Base-by-base conservation (phyloP, 2,797 vertebrate genomes). In the Zalophus californianus region DNA sequence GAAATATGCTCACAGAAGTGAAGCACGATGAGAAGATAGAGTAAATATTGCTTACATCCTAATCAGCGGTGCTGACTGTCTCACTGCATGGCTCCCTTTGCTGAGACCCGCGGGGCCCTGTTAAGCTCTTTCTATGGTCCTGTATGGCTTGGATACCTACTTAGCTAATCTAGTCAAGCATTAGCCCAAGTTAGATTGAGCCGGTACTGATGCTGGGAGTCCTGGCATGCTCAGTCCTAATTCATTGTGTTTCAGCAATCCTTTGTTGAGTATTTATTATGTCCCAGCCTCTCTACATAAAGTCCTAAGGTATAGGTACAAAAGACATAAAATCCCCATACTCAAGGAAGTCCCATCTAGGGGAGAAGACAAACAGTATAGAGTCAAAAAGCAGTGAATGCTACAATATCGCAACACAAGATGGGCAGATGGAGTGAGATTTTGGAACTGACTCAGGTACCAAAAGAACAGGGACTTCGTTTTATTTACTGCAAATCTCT, bases 101-200 rank as follows among this genome's bases (percentile, higher is more conserved):
- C 9, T 75, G 32, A 54, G 50, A 35, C 29, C 13, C 7, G 2
- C 0, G 9, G 29, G 14, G 0, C 5, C 32, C 77, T 44, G 7
- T 68, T 29, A 78, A 72, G 12, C 18, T 58, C 41, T 56, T n/a
- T 87, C 41, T 23, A 13, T 2, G 7, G 8, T 54, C 6, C 18
- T 48, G 1, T 70, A 9, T 73, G 41, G 7, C 18, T 86, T 79
- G 35, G 8, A 44, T 54, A 85, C 5, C 32, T 70, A 64, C 50
- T 56, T 58, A 38, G 23, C 13, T 60, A 64, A 50, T 78, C 23
- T 20, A 62, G 3, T 75, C 11, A 70, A 56, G 21, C 15, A 73
- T 9, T 52, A 82, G 27, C 21, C 15, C 20, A 41, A 29, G 16
- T 62, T 70, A 75, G 7, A 82, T 20, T 48, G 32, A 68, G 38